A percentile compares a stretch with the other conserved stretches of the same genome.
Evolutionary conservation across 2,113 vertebrate genomes (phyloP).

Genomic region (Sinosuthora webbiana): DNA sequence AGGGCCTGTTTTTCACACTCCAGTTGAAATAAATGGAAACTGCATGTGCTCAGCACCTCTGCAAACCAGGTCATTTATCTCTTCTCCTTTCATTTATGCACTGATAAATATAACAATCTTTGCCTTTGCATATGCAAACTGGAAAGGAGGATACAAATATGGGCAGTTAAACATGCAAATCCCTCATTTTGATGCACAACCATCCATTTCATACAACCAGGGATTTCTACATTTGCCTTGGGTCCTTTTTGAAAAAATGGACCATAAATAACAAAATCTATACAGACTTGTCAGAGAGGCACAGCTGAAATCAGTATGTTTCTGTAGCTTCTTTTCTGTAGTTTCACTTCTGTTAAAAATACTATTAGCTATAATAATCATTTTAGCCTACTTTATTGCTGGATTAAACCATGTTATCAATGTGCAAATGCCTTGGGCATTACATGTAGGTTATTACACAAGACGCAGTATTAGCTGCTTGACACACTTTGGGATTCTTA

Average conservation of each 20-base stretch:
- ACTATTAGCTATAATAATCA: background rate
- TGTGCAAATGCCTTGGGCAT: background rate
- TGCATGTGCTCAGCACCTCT: conserved; percentile 46
- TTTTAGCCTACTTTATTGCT: conserved; percentile 11
- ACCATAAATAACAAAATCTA: background rate
- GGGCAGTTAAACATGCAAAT: conserved; percentile 26
- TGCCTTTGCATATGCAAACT: background rate
- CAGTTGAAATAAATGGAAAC: conserved; percentile 53
- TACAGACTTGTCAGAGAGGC: background rate
- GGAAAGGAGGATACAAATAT: background rate
- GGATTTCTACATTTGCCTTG: conserved; percentile 3
- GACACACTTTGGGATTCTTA: background rate
- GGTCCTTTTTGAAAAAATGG: background rate
- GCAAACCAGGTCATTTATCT: conserved; percentile 48
- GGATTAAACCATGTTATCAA: background rate
- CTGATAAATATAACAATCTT: conserved; percentile 36
- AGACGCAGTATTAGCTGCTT: background rate
- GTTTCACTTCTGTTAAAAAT: conserved; percentile 14
- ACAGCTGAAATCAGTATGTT: conserved; percentile 2
- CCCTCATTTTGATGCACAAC: conserved; percentile 14
- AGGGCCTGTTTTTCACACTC: conserved; percentile 54
- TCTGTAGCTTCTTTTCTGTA: background rate
- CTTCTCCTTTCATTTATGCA: conserved; percentile 30
- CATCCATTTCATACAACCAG: background rate
- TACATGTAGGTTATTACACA: background rate